Evolutionary conservation across 2,888 invertebrate genomes (phyloP).

Genomic region (Celastrina argiolus): DNA sequence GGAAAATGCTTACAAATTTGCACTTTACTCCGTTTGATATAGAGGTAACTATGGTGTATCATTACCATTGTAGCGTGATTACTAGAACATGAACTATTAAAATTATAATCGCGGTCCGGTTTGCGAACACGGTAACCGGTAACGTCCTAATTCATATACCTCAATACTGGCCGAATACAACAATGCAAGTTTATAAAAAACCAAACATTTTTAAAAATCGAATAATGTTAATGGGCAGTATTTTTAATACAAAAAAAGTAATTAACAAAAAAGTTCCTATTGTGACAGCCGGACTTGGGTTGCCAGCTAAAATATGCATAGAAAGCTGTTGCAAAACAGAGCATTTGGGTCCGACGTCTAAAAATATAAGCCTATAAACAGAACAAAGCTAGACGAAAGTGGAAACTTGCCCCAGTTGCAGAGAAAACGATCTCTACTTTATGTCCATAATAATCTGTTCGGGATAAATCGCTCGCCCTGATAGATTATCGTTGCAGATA

Average conservation of each 20-base stretch:
- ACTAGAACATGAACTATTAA: slow-evolving; percentile 59
- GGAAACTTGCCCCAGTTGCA: background rate
- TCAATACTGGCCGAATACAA: background rate
- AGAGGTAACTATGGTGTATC: background rate
- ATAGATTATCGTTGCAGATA: background rate
- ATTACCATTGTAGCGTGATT: slow-evolving; percentile 36
- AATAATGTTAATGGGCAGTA: background rate
- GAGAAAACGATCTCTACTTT: background rate
- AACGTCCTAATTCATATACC: background rate
- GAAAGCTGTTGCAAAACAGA: background rate
- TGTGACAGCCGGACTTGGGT: background rate
- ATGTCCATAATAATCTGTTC: background rate
- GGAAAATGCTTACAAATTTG: background rate
- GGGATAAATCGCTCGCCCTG: background rate
- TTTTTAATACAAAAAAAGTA: too few relatives aligned
- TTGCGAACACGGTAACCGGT: background rate
- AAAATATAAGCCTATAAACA: background rate
- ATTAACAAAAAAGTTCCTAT: background rate
- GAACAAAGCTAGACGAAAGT: background rate
- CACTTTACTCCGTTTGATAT: background rate
- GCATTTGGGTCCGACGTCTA: background rate
- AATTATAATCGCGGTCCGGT: slow-evolving; percentile 30
- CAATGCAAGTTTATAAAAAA: background rate
- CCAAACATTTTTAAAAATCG: background rate
- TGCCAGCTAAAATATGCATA: background rate